Percentiles rank a stretch among this genome's conserved stretches.
These are phyloP conservation scores for Agrypnus murinus DNA, from an alignment of 2,888 invertebrate genomes.

Conservation along the genomic window DNA sequence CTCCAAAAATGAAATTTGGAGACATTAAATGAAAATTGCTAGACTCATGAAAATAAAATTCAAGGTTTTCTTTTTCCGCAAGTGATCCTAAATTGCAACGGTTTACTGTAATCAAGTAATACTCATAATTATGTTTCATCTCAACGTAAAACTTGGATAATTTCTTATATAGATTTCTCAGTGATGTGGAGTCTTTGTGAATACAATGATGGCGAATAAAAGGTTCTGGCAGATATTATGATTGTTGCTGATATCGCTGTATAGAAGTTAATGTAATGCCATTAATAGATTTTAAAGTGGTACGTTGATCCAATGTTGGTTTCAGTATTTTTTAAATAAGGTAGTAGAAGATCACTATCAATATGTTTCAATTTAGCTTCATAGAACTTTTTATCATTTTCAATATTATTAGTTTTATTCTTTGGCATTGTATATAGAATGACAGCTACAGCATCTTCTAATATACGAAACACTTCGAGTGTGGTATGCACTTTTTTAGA, in stretches of 20 bases:
- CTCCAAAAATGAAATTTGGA: conserved; percentile 12
- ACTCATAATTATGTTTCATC: conserved; percentile 22
- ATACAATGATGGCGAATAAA: conserved; percentile 31
- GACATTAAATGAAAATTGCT: conserved; percentile 16
- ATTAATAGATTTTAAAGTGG: conserved; percentile 18
- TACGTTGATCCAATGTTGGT: too few species aligned
- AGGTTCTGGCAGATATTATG: conserved; percentile 38
- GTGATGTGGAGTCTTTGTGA: conserved; percentile 26
- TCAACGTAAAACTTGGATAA: conserved; percentile 11
- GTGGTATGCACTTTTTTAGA: conserved; percentile 28
- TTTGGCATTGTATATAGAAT: conserved; percentile 25
- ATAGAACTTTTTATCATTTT: conserved; percentile 24
- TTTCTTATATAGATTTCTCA: conserved; percentile 19
- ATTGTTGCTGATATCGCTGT: conserved; percentile 21
- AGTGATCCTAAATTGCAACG: conserved; percentile 1
- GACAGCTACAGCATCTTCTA: conserved; percentile 32
- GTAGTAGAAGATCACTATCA: too few species aligned
- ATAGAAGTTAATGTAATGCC: conserved; percentile 28
- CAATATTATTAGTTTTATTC: conserved; percentile 13
- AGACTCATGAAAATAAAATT: conserved; percentile 33
- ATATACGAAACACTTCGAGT: conserved; percentile 13
- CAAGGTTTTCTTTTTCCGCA: conserved; percentile 14
- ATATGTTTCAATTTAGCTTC: conserved; percentile 31
- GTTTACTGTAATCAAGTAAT: conserved; percentile 27
- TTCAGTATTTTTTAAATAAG: too few species aligned